Evolutionary conservation across 2,797 vertebrate species (phyloP).

Genomic region (Notoglanidium macrostoma): DNA sequence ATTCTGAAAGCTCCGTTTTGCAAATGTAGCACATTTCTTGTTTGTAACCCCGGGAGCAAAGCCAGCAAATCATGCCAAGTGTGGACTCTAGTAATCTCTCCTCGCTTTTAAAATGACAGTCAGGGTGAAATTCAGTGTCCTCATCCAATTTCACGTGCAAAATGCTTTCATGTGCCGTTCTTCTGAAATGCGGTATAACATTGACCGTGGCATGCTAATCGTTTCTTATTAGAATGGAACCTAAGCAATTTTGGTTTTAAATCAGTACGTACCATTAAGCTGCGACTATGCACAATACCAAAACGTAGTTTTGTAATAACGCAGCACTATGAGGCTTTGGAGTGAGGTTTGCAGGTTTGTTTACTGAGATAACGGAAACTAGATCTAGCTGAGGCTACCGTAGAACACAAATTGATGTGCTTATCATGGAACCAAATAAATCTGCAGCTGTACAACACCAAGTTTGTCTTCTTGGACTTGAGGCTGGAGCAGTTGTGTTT

Average conservation of each 20-base stretch:
- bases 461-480: constrained; percentile 47
- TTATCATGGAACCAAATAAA: constrained; percentile 54
- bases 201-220: neutral
- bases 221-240: constrained; percentile 47
- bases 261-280: neutral
- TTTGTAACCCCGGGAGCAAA: constrained; percentile 62
- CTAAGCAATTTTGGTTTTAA: neutral
- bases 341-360: constrained; percentile 3
- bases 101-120: neutral
- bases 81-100: constrained; percentile 65
- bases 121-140: neutral
- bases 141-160: neutral
- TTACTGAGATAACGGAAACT: neutral
- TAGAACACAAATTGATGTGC: constrained; percentile 51
- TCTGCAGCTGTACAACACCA: constrained; percentile 16
- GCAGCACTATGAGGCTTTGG: neutral
- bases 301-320: neutral
- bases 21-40: constrained; percentile 69
- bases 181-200: neutral
- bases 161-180: neutral
- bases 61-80: constrained; percentile 72
- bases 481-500: constrained; percentile 41
- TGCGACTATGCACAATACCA: neutral
- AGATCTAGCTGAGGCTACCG: constrained; percentile 25
- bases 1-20: constrained; percentile 77